Evolutionary conservation across 1,140 invertebrate species (phyloP).

Genomic region (Solenopsis fugax): DNA sequence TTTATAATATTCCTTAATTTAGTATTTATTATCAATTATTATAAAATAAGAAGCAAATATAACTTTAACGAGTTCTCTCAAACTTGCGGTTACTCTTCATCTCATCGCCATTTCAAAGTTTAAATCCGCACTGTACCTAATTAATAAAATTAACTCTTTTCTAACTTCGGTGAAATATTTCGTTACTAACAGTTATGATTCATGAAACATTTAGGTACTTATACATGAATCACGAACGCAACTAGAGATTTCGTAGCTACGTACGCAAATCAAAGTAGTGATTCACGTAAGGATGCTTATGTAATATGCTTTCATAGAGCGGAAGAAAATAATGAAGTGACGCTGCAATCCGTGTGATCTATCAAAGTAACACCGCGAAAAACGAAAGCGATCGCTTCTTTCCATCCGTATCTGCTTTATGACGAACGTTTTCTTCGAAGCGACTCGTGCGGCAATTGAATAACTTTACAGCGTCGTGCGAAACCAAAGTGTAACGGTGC

Average conservation of each 20-base stretch:
- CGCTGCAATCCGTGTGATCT: neutral
- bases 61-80: constrained; percentile 36
- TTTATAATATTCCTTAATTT: constrained; percentile 6
- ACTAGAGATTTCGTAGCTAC: constrained; percentile 3
- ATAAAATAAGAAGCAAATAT: constrained; percentile 25
- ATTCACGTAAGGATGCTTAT: neutral
- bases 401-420: constrained; percentile 14
- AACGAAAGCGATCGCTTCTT: constrained; percentile 39
- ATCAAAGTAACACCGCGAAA: constrained; percentile 28
- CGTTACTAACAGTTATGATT: neutral
- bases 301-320: neutral
- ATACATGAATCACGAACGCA: neutral
- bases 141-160: constrained; percentile 23
- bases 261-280: neutral
- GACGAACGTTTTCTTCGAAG: constrained; percentile 30
- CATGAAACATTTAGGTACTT: neutral
- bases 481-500: constrained; percentile 28
- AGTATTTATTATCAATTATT: constrained; percentile 31
- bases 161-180: constrained; percentile 14
- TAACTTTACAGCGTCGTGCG: constrained; percentile 43
- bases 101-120: constrained; percentile 29
- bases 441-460: constrained; percentile 26
- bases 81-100: constrained; percentile 39
- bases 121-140: constrained; percentile 8
- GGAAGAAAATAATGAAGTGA: constrained; percentile 38